Base-by-base conservation (phyloP, 2,888 invertebrate species). In the Hyposoter didymator region DNA sequence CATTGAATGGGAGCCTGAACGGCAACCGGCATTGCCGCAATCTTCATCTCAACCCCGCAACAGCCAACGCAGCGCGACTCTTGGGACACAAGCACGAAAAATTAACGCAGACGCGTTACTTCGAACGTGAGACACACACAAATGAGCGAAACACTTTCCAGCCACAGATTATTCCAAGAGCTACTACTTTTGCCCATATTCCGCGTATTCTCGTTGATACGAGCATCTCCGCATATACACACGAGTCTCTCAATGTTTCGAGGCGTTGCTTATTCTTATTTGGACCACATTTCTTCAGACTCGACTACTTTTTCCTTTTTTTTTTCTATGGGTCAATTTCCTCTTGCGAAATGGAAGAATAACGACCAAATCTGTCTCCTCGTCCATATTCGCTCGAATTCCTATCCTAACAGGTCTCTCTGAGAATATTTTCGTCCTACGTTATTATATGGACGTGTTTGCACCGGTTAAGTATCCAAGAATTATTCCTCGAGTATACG, bases 1-100 rank as follows among this genome's bases (percentile, higher is more conserved):
- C 73, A 64, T 73, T 83, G 78, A 85, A 85, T 83, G 80, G 73
- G 62, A 32, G 64, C 80, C 59, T 39, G 74, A 67, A 62, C 84
- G 74, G 52, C 59, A 12, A 22, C 64, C 70, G 70, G 47, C 70
- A 64, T 66, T 75, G 75, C 79, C 70, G 82, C 79, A 79, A 85
- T 79, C 70, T 72, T 82, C n/a, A n/a, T n/a, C 75, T 19, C 43
- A 32, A 72, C 70, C 49, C 10, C 59, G 72, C 80, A 52, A 45
- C 28, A 39, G 35, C 22, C 78, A 39, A 52, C 52, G 32, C n/a
- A n/a, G n/a, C n/a, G 62, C 74, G 43, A 49, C 72, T 67, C 55
- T 32, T 70, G 35, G 75, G 52, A 64, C 62, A 75, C 62, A 75
- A 75, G 52, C 78, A 78, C 62, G 55, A 82, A 64, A 78, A 79